Evolutionary conservation across 1,140 invertebrate species (phyloP), one percentile per base, ranked within the genome.

Genomic region (Trypoxylus dichotomus): DNA sequence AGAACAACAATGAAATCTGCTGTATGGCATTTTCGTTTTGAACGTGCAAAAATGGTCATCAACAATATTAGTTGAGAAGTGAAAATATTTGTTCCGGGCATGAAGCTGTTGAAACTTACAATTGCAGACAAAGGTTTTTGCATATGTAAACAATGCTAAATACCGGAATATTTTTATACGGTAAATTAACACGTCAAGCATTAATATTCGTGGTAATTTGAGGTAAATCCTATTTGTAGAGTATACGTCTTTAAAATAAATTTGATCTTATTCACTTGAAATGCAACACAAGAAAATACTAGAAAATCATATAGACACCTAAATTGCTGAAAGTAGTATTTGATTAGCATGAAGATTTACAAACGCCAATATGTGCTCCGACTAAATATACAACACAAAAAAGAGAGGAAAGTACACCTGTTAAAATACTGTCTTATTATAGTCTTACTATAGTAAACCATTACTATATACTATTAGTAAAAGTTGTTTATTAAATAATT

Each of bases 11-110:
- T 13, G 21, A 68, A 68, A 68, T 68, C 21, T 29, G 60, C 11
- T 68, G 27, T 68, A 13, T 68, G 60, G 60, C 37, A 43, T 25
- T 74, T 24, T 6, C 41, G n/a, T 74, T 74, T 74, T 74, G 32
- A 74, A 74, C 72, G 72, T 74, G 72, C 72, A 74, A 74, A 74
- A 74, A 43, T 74, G 29, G 72, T 41, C 72, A 74, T 74, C 72
- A 43, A 19, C 72, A 74, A 19, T 74, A 74, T 74, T 74, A 74
- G 72, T 74, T 37, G 19, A 43, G 72, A 42, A 74, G 41, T 43
- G 72, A 43, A 74, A 37, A 74, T 43, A 74, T 74, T 74, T 68
- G 60, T 68, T 25, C 60, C 11, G 24, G 1, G 60, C 60, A 68
- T 68, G 60, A 68, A 68, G 60, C 60, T 27, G 60, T 68, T 68